phyloP scores from a whole-genome alignment of 2,888 invertebrate species.

The Graphium colonna region DNA sequence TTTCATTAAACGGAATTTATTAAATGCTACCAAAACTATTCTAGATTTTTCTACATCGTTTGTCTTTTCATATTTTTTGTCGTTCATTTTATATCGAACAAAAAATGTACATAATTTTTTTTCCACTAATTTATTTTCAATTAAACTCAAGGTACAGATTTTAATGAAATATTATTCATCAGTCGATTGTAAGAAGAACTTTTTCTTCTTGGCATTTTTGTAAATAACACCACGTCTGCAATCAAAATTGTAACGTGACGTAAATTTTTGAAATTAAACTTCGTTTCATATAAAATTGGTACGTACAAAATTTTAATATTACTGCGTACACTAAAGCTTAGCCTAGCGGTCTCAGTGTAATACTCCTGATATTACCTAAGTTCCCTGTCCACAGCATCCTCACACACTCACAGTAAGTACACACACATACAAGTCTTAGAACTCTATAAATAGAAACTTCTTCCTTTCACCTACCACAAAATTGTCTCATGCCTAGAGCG shows the following conservation, averaged over 20 bases:
- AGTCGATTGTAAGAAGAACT: too few relatives aligned
- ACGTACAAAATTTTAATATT: neutral
- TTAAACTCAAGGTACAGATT: too few relatives aligned
- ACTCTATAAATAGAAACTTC: conserved; percentile 11
- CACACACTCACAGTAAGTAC: conserved; percentile 8
- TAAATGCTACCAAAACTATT: too few relatives aligned
- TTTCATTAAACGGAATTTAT: too few relatives aligned
- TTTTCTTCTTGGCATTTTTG: too few relatives aligned
- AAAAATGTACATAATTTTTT: too few relatives aligned
- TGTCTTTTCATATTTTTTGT: too few relatives aligned
- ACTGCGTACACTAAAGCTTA: conserved; percentile 4
- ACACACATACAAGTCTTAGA: conserved; percentile 14
- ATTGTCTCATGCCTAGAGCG: neutral
- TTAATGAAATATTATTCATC: too few relatives aligned
- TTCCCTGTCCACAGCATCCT: neutral
- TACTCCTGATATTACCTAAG: conserved; percentile 9
- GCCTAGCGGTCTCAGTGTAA: conserved; percentile 10
- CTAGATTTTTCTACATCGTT: too few relatives aligned
- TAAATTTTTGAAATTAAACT: neutral
- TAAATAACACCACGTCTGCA: neutral
- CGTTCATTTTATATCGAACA: too few relatives aligned
- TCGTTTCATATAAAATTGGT: neutral
- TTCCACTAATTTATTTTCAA: too few relatives aligned
- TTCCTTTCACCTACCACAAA: neutral
- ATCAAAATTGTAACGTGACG: neutral